Conservation (phyloP, 2,888 invertebrate genomes). For the Odontocolon sp. region DNA sequence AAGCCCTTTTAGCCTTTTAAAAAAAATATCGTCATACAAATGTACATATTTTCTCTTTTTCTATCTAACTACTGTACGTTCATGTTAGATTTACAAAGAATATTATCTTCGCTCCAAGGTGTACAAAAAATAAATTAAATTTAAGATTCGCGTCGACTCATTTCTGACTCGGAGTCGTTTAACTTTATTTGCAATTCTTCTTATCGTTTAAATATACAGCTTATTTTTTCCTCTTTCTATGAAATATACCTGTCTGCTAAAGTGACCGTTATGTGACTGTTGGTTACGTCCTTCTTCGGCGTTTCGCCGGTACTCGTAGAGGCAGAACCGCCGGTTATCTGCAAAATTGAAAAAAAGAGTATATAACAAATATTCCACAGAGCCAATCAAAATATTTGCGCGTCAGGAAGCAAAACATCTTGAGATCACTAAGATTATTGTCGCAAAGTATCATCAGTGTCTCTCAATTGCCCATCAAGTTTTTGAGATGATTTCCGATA, state of each 20-base stretch:
- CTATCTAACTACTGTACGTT: too few relatives aligned
- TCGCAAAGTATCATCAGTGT: not conserved
- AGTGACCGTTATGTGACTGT: conserved; percentile 78
- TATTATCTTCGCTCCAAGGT: too few relatives aligned
- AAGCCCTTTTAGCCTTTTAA: too few relatives aligned
- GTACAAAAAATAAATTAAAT: not conserved
- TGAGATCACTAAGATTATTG: not conserved
- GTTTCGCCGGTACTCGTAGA: conserved; percentile 81
- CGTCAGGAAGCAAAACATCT: not conserved
- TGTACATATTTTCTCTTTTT: too few relatives aligned
- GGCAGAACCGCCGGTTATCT: conserved; percentile 79
- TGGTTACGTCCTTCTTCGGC: conserved; percentile 76
- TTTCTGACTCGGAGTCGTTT: not conserved
- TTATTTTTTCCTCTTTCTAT: not conserved
- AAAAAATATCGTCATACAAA: too few relatives aligned
- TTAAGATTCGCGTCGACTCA: not conserved
- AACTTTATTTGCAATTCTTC: not conserved
- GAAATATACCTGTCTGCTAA: conserved; percentile 64
- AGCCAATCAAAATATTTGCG: not conserved
- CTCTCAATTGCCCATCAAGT: not conserved
- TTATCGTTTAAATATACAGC: not conserved
- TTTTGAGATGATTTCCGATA: conserved; percentile 28
- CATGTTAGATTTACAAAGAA: too few relatives aligned
- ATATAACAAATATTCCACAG: conserved; percentile 31
- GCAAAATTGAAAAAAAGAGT: conserved; percentile 28